Evolutionary conservation across 2,113 vertebrate genomes (phyloP).

Genomic region (Sinocyclocheilus anophthalmus): DNA sequence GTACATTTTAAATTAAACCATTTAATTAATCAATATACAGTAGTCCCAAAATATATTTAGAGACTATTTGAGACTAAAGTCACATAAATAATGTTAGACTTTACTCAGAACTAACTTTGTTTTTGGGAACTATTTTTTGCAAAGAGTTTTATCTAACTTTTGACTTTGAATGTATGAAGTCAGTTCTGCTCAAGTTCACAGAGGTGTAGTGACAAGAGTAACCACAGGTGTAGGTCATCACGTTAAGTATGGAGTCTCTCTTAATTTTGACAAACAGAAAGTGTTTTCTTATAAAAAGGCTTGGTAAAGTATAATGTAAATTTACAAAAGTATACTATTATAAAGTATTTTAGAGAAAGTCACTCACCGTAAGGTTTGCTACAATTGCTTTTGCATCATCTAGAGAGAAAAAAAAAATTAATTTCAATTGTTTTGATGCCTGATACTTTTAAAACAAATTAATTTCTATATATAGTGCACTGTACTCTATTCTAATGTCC

Average conservation of each 20-base stretch:
- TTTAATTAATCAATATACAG: not conserved
- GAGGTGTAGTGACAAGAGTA: not conserved
- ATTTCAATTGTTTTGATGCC: not conserved
- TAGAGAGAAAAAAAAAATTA: not conserved
- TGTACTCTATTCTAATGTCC: not conserved
- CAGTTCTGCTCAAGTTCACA: not conserved
- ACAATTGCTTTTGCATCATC: constrained; percentile 23
- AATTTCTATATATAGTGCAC: not conserved
- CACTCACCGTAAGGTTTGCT: constrained; percentile 34
- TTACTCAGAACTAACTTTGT: not conserved
- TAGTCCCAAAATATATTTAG: not conserved
- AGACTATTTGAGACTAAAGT: not conserved
- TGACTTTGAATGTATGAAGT: not conserved
- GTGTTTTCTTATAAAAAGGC: not conserved
- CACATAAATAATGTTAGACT: not conserved
- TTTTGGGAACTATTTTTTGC: not conserved
- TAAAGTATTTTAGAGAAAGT: not conserved
- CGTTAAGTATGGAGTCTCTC: not conserved
- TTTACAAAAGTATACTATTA: not conserved
- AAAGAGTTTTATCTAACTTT: not conserved
- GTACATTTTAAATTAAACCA: not conserved
- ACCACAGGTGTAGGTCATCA: not conserved
- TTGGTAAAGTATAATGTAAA: not conserved
- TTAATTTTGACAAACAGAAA: not conserved
- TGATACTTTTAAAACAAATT: not conserved